Evolutionary conservation across 92 coral and sea anemone species (phyloP).

Genomic region (Actinostola sp.): DNA sequence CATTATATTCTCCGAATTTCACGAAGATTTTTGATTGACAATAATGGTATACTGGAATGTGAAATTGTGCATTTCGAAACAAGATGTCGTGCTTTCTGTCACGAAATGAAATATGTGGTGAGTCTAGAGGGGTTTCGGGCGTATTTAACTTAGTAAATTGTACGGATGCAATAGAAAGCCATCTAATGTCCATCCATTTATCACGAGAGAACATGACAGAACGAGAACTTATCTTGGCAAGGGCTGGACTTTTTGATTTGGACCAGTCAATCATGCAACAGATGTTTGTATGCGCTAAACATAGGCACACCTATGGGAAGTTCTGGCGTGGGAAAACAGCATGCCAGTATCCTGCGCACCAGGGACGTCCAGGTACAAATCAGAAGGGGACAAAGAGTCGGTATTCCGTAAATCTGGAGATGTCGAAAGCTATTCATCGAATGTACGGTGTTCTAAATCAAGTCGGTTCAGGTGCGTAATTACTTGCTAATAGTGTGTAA

Average conservation of each 20-base stretch:
- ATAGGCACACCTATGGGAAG: slow-evolving; percentile 15
- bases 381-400: slow-evolving; percentile 4
- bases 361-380: slow-evolving; percentile 21
- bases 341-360: slow-evolving; percentile 12
- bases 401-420: slow-evolving; percentile 11
- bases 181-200: slow-evolving; percentile 17
- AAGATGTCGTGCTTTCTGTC: no score
- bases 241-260: slow-evolving; percentile 22
- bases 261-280: neutral
- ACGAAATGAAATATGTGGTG: slow-evolving; percentile 5
- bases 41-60: no score
- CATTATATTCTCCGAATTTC: no score
- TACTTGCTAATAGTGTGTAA: no score
- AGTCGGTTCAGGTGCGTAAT: neutral
- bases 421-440: neutral
- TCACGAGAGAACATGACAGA: slow-evolving; percentile 6
- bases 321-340: slow-evolving; percentile 4
- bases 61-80: no score
- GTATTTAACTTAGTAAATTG: slow-evolving; percentile 7
- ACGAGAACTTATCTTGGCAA: slow-evolving; percentile 1
- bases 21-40: no score
- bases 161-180: slow-evolving; percentile 19
- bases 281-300: slow-evolving; percentile 10
- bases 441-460: neutral
- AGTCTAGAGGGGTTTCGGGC: slow-evolving; percentile 35